Percentiles rank a stretch among this genome's conserved stretches.
These are phyloP conservation scores for Frankliniella intonsa DNA, from an alignment of 2,888 invertebrate genomes.

Conservation along the genomic window DNA sequence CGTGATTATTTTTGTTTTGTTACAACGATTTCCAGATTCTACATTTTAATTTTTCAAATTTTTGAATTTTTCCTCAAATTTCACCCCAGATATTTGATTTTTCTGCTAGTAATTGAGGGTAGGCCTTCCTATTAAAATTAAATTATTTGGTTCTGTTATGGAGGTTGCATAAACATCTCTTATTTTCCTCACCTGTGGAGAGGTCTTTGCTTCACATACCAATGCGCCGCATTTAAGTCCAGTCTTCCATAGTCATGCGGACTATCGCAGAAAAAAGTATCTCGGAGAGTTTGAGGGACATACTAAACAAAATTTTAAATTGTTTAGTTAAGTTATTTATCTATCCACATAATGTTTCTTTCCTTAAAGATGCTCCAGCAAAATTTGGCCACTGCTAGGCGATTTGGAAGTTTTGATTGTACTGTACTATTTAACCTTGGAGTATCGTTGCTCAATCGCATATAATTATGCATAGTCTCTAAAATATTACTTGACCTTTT, in stretches of 20 bases:
- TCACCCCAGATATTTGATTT: neutral
- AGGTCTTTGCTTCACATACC: neutral
- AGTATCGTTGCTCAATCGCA: conserved; percentile 5
- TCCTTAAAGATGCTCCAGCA: neutral
- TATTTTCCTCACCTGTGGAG: neutral
- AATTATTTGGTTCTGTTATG: too few species aligned
- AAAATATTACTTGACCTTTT: neutral
- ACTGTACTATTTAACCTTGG: neutral
- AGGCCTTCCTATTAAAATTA: neutral
- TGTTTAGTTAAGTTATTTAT: neutral
- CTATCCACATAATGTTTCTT: neutral
- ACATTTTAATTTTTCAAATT: neutral
- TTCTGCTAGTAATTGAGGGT: neutral
- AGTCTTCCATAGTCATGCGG: neutral
- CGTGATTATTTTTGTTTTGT: neutral
- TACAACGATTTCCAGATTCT: neutral
- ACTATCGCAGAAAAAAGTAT: neutral
- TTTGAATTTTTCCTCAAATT: neutral
- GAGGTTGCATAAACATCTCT: neutral
- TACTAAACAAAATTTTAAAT: neutral
- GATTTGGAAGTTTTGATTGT: too few species aligned
- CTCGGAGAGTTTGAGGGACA: neutral
- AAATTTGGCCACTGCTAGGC: neutral
- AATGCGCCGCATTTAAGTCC: neutral
- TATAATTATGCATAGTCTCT: conserved; percentile 21